phyloP scores from a whole-genome alignment of 2,113 vertebrate species.

The Centropus unirufus region DNA sequence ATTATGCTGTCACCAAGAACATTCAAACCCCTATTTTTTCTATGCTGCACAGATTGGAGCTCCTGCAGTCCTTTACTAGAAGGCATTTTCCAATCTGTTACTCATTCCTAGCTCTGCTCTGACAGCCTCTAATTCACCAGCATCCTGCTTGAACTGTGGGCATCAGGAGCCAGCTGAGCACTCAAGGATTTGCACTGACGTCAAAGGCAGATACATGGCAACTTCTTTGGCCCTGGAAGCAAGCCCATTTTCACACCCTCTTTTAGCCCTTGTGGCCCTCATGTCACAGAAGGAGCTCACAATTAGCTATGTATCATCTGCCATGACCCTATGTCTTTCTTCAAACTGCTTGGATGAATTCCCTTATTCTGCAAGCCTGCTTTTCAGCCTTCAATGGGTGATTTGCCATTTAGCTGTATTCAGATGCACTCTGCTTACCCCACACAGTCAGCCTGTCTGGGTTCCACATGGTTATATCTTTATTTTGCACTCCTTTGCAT shows the following conservation, averaged over 20 bases:
- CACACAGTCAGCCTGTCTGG: conserved; percentile 37
- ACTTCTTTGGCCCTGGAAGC: background rate
- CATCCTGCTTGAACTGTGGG: background rate
- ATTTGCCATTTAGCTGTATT: conserved; percentile 52
- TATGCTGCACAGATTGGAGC: background rate
- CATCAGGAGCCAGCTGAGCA: background rate
- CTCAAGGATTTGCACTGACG: background rate
- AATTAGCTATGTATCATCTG: background rate
- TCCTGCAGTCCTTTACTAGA: background rate
- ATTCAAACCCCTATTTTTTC: background rate
- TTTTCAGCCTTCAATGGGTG: background rate
- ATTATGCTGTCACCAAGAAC: background rate
- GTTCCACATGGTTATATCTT: conserved; percentile 40
- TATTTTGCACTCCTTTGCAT: conserved; percentile 43
- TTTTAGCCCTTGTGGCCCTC: background rate
- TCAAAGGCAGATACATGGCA: background rate
- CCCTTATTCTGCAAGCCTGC: background rate
- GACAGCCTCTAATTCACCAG: background rate
- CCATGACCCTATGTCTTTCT: background rate
- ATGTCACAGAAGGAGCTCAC: background rate
- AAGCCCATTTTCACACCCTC: rapidly evolving
- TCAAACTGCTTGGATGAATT: background rate
- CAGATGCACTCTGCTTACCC: conserved; percentile 14
- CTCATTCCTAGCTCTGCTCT: background rate
- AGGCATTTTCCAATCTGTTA: background rate